Evolutionary conservation across 2,888 invertebrate genomes (phyloP).

Genomic region (Rhagium mordax): DNA sequence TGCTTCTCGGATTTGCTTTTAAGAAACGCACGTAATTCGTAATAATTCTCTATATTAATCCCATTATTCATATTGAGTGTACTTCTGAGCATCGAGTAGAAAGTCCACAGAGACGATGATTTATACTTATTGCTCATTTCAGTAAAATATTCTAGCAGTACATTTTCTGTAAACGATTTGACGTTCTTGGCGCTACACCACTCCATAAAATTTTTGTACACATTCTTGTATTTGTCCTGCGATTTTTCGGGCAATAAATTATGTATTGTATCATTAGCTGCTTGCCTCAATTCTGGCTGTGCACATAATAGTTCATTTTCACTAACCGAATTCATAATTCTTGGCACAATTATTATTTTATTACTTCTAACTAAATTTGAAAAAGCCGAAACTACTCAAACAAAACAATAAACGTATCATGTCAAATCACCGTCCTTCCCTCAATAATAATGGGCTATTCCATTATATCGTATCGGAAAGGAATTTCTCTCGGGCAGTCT

Average conservation of each 20-base stretch:
- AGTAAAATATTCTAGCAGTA: conserved; percentile 42
- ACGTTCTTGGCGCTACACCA: background rate
- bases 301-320: background rate
- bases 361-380: background rate
- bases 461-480: too few species aligned
- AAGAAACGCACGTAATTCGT: conserved; percentile 47
- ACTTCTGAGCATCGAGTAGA: conserved; percentile 39
- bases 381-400: background rate
- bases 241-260: background rate
- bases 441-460: too few species aligned
- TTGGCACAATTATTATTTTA: background rate
- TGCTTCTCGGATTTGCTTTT: conserved; percentile 43
- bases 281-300: background rate
- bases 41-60: conserved; percentile 39
- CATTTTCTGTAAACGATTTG: conserved; percentile 31
- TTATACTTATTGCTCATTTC: conserved; percentile 38
- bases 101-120: conserved; percentile 25
- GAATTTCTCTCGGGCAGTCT: too few species aligned
- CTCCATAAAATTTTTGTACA: background rate
- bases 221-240: background rate
- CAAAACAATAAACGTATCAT: too few species aligned
- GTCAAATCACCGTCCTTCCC: too few species aligned
- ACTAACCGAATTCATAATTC: background rate
- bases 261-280: background rate
- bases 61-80: conserved; percentile 40